A percentile compares a stretch with the other conserved stretches of the same genome.
Conservation (phyloP, 2,888 invertebrate genomes). For the Macrosiphum euphorbiae region DNA sequence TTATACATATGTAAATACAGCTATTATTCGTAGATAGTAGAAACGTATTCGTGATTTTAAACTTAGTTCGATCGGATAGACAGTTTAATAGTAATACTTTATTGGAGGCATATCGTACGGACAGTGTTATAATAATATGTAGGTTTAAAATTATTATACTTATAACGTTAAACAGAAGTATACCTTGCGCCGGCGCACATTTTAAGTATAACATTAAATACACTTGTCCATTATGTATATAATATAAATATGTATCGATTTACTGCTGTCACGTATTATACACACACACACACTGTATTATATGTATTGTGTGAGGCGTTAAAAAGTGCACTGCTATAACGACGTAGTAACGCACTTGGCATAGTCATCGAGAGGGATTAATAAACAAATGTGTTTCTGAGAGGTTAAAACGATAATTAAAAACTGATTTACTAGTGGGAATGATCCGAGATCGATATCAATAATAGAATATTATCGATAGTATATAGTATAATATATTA, state of each 20-base stretch:
- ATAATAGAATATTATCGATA: not conserved
- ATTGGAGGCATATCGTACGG: not conserved
- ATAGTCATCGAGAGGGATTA: conserved; percentile 3
- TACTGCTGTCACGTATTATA: not conserved
- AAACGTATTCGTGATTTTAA: not conserved
- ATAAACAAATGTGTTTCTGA: not conserved
- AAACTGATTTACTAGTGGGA: conserved; percentile 42
- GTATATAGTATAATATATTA: not conserved
- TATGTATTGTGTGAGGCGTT: not conserved
- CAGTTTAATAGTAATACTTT: not conserved
- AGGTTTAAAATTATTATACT: not conserved
- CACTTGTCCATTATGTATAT: not conserved
- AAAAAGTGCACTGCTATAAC: not conserved
- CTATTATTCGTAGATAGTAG: not conserved
- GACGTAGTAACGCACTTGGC: not conserved
- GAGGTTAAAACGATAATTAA: not conserved
- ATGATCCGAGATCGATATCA: not conserved
- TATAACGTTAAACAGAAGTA: conserved; percentile 5
- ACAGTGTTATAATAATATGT: not conserved
- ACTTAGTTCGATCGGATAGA: not conserved
- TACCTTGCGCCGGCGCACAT: not conserved
- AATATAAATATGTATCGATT: not conserved
- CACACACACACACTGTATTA: not conserved
- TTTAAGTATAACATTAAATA: not conserved
- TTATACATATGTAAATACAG: not conserved